Percentiles rank a stretch among this genome's conserved stretches.
These are phyloP conservation scores for Tachina fera DNA, from an alignment of 2,888 invertebrate genomes.

Conservation along the genomic window DNA sequence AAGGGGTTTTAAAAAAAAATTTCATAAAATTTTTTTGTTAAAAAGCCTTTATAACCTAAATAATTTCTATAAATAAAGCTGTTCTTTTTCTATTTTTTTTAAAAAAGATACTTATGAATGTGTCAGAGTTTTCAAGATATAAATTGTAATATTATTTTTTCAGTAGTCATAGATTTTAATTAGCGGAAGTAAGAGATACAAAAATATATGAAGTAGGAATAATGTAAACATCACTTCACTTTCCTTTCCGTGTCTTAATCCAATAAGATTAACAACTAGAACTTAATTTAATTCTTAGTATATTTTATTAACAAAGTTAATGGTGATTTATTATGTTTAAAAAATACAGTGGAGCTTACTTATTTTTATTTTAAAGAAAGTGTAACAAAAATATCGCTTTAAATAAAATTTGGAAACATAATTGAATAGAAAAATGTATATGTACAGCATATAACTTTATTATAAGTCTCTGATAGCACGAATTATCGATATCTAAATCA, in stretches of 20 bases:
- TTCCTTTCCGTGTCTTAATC: constrained; percentile 32
- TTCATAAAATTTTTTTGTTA: no score
- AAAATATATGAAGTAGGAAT: constrained; percentile 1
- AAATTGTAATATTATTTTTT: constrained; percentile 16
- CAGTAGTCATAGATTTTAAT: constrained; percentile 50
- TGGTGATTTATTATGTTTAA: background rate
- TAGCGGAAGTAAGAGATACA: constrained; percentile 6
- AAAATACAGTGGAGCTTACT: background rate
- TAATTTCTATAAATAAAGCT: no score
- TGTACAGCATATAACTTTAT: no score
- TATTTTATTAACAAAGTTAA: background rate
- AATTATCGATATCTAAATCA: no score
- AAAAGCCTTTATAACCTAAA: no score
- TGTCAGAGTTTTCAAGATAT: background rate
- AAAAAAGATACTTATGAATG: background rate
- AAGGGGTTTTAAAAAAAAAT: no score
- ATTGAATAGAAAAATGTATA: no score
- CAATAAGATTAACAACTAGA: constrained; percentile 12
- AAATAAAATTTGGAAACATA: background rate
- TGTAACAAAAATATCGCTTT: background rate
- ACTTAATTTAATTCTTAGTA: constrained; percentile 11
- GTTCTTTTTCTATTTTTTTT: constrained; percentile 1
- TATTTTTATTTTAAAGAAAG: background rate
- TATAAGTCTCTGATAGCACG: no score
- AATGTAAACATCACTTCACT: constrained; percentile 9